Base-by-base conservation (phyloP, 2,888 invertebrate species). In the Isotomurus palustris region DNA sequence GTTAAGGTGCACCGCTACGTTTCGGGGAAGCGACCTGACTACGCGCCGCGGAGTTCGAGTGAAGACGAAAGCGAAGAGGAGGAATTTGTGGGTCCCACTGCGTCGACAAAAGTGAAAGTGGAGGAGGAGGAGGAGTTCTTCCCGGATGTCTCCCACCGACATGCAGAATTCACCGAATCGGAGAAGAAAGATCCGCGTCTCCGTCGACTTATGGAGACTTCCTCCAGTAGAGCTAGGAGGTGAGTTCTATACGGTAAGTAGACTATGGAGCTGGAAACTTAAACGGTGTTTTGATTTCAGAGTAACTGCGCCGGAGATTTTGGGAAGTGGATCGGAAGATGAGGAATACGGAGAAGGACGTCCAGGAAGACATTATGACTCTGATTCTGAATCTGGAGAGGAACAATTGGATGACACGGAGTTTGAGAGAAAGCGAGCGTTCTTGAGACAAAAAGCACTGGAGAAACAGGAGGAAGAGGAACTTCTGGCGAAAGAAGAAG, bases 1-100 rank as follows among this genome's bases (percentile, higher is more conserved):
- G 99, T 99, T 28, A 99, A 99, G 78, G 99, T 99, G 0, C 93
- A 92, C 74, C 83, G 99, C 52, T 99, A 99, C 75, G 93, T 99
- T 60, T 94, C 96, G 27, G 99, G 99, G 60, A 96, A 99, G 78
- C 84, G 92, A 68, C 95, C 95, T 19, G 94, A 95, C 73, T 96
- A 94, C 78, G 95, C 96, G 2, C 91, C 89, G 73, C 85, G 83
- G 29, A 83, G 82, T 14, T 87, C 87, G 58, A 91, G 91, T 48
- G 89, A 91, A 28, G 91, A 91, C 66, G 91, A 91, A 59, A 90
- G 88, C 3, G 93, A 91, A 63, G 83, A 85, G 22, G 93, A 93
- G 66, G 91, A 91, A 73, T 91, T 91, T 71, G 80, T 91, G 71
- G 61, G 60, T 10, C 68, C 67, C 24, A 38, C 58, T n/a, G 24